phyloP scores from a whole-genome alignment of 2,113 vertebrate species.

The Ia io region DNA sequence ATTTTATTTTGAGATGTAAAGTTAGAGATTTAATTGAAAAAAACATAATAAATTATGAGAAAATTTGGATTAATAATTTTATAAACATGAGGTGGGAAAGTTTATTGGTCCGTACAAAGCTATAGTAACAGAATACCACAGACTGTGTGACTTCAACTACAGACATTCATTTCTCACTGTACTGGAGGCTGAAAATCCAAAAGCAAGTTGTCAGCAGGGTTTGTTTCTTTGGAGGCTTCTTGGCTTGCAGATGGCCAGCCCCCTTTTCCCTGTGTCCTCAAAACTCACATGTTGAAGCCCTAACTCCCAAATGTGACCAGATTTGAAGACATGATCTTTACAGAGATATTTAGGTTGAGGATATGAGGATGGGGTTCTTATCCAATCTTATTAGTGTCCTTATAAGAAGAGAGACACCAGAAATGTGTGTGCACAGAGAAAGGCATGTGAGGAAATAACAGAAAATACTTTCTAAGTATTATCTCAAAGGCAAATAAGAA shows the following conservation, averaged over 20 bases:
- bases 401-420: neutral
- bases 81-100: neutral
- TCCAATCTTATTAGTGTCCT: neutral
- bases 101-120: neutral
- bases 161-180: neutral
- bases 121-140: neutral
- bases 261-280: neutral
- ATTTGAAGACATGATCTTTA: neutral
- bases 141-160: neutral
- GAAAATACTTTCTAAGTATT: neutral
- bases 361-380: neutral
- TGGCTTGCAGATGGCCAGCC: neutral
- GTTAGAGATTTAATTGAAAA: neutral
- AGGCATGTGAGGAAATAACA: neutral
- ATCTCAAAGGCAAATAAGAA: neutral
- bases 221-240: neutral
- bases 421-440: neutral
- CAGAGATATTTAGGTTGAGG: neutral
- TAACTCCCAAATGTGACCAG: neutral
- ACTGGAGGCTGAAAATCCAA: neutral
- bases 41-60: neutral
- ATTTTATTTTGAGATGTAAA: conserved; percentile 10
- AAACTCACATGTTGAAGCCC: neutral
- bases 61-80: neutral
- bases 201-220: neutral